Percentiles rank a stretch among this genome's conserved stretches.
phyloP scores from a whole-genome alignment of 1,140 invertebrate genomes.

The Temnothorax curvispinosus region DNA sequence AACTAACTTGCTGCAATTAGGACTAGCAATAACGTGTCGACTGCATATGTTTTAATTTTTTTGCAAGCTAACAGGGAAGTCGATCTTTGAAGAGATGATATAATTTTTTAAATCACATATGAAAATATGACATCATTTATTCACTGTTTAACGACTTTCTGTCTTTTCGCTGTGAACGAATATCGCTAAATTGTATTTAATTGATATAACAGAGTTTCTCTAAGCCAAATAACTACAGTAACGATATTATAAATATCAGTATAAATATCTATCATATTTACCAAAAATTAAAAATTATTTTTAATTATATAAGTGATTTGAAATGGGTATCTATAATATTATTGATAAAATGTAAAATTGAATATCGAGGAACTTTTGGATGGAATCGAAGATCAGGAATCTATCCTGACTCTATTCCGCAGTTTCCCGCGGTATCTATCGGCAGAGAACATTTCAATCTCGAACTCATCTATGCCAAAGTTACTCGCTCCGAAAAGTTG shows the following conservation, averaged over 20 bases:
- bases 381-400: not conserved
- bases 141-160: not conserved
- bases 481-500: conserved; percentile 41
- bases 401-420: conserved; percentile 37
- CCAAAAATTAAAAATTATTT: not conserved
- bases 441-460: conserved; percentile 61
- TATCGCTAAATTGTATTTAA: not conserved
- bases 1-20: conserved; percentile 66
- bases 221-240: not conserved
- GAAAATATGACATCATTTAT: conserved; percentile 3
- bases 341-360: conserved; percentile 29
- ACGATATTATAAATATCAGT: not conserved
- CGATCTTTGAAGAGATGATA: not conserved
- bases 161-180: not conserved
- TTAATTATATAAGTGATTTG: not conserved
- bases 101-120: conserved; percentile 9
- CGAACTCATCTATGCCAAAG: conserved; percentile 57
- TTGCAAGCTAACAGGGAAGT: conserved; percentile 39
- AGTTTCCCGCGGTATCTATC: conserved; percentile 30
- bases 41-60: conserved; percentile 66
- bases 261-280: not conserved
- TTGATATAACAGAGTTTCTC: not conserved
- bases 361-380: conserved; percentile 43
- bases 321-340: not conserved
- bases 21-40: conserved; percentile 52